phyloP scores from a whole-genome alignment of 2,888 invertebrate genomes.

The Thereva nobilitata region DNA sequence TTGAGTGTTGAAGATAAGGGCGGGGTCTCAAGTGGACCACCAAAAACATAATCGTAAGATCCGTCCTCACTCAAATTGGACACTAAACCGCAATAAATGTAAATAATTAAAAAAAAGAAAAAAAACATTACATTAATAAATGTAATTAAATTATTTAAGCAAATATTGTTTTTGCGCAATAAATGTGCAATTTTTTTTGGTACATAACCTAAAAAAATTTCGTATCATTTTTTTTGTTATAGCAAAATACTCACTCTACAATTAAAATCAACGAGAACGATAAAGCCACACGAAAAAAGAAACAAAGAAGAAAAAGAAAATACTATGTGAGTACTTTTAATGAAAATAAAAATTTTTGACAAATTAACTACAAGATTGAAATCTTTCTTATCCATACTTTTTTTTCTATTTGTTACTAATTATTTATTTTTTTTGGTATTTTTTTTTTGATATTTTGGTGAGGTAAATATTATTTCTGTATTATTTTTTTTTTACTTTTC shows the following conservation, averaged over 20 bases:
- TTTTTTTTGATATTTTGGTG: too few species aligned
- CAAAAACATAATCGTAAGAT: constrained; percentile 61
- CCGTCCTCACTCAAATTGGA: constrained; percentile 59
- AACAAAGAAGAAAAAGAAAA: constrained; percentile 31
- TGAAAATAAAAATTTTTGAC: constrained; percentile 12
- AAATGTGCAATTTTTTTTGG: not conserved
- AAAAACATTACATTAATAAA: constrained; percentile 29
- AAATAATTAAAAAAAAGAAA: constrained; percentile 34
- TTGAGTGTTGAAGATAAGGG: constrained; percentile 58
- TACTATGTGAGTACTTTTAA: constrained; percentile 29
- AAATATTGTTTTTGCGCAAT: constrained; percentile 13
- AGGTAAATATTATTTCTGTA: too few species aligned
- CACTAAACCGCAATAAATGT: constrained; percentile 49
- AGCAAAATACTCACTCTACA: constrained; percentile 47
- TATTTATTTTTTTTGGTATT: not conserved
- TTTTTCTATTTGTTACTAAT: not conserved
- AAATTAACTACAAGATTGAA: constrained; percentile 2
- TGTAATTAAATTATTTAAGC: constrained; percentile 20
- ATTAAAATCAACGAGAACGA: constrained; percentile 49
- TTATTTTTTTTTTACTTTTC: too few species aligned
- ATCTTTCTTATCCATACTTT: constrained; percentile 8
- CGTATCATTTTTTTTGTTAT: constrained; percentile 2
- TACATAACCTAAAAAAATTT: not conserved
- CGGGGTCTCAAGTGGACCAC: constrained; percentile 59
- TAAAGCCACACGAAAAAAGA: constrained; percentile 50